Conservation (phyloP, 2,888 invertebrate genomes). For the Seira sanloemensis region DNA sequence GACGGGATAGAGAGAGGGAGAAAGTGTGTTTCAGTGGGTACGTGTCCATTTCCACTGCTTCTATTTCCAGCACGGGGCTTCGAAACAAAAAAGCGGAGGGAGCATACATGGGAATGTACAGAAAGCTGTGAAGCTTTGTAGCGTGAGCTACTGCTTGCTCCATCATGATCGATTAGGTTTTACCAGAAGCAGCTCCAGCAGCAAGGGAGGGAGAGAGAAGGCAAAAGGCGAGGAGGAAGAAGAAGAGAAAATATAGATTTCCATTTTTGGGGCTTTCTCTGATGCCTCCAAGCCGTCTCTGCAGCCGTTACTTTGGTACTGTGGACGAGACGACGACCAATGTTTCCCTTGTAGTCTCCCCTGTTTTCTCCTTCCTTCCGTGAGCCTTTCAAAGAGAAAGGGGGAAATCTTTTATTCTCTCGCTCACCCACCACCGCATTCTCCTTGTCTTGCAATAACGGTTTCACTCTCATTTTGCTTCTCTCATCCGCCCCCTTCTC, state of each 20-base stretch:
- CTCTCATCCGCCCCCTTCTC: conserved; percentile 53
- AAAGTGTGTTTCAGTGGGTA: too few species aligned
- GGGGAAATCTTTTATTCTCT: conserved; percentile 21
- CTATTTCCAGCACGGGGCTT: neutral
- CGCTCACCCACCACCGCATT: conserved; percentile 41
- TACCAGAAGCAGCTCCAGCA: conserved; percentile 41
- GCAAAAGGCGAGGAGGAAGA: conserved; percentile 24
- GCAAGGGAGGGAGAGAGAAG: conserved; percentile 10
- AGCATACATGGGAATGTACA: neutral
- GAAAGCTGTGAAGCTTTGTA: neutral
- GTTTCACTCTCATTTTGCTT: conserved; percentile 39
- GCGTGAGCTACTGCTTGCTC: conserved; percentile 48
- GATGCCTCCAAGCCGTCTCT: neutral
- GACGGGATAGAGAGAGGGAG: too few species aligned
- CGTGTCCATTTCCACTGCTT: neutral
- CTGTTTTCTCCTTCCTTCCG: conserved; percentile 44
- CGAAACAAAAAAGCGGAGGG: neutral
- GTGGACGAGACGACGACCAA: neutral
- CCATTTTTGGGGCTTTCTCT: conserved; percentile 34
- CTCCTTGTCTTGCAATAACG: conserved; percentile 40
- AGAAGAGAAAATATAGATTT: conserved; percentile 44
- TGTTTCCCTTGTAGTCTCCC: conserved; percentile 41
- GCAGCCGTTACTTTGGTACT: neutral
- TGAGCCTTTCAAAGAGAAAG: too few species aligned
- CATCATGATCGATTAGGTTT: conserved; percentile 74